A percentile compares a stretch with the other conserved stretches of the same genome.
These are phyloP conservation scores for Lacerta bilineata DNA, from an alignment of 2,797 vertebrate genomes.

Conservation along the genomic window DNA sequence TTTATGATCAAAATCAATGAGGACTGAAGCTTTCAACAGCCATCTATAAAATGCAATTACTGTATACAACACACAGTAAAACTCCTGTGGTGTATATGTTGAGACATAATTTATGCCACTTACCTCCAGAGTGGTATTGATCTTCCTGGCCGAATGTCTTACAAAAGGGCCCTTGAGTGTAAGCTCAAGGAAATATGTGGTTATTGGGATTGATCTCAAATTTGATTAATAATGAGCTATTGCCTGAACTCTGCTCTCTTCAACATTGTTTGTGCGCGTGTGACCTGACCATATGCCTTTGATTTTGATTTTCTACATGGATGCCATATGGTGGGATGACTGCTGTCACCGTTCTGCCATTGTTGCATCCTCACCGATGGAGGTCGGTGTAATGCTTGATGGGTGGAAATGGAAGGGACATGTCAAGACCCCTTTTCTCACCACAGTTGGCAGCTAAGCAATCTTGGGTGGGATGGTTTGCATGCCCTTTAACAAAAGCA, in stretches of 20 bases:
- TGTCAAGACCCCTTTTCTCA: not conserved
- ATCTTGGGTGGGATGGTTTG: not conserved
- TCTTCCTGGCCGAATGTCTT: constrained; percentile 84
- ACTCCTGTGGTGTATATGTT: constrained; percentile 83
- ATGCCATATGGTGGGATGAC: not conserved
- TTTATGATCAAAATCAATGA: constrained; percentile 91
- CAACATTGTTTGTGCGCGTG: constrained; percentile 44
- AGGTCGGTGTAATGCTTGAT: not conserved
- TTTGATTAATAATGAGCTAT: constrained; percentile 84
- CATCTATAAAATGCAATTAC: constrained; percentile 89
- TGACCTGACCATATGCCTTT: constrained; percentile 63
- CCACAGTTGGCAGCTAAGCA: not conserved
- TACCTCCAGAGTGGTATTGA: constrained; percentile 89
- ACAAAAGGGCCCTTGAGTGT: constrained; percentile 79
- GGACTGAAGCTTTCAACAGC: constrained; percentile 85
- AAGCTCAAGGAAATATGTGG: constrained; percentile 80
- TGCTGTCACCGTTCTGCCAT: not conserved
- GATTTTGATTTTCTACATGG: constrained; percentile 16
- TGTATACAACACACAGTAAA: constrained; percentile 83
- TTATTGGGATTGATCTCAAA: constrained; percentile 81
- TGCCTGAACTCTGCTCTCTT: constrained; percentile 74
- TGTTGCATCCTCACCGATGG: constrained; percentile 1
- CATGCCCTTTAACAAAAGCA: not conserved
- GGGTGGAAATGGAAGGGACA: constrained; percentile 16
- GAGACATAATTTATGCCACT: constrained; percentile 88